Percentiles rank a stretch among this genome's conserved stretches.
Evolutionary conservation across 2,888 invertebrate species (phyloP).

Genomic region (Teinopalpus imperialis): DNA sequence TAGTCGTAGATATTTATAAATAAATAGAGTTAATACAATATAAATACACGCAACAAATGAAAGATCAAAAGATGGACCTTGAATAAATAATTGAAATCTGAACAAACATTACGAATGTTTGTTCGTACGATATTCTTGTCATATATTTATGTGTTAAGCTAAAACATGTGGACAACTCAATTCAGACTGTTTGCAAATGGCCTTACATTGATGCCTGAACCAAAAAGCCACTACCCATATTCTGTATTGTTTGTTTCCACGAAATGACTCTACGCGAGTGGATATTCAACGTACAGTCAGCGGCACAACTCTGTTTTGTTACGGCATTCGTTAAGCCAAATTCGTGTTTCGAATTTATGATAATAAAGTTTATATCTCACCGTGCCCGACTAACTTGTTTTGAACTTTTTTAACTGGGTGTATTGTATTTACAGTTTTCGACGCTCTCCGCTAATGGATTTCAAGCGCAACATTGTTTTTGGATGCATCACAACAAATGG

Average conservation of each 20-base stretch:
- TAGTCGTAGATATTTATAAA: no score
- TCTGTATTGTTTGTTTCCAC: slow-evolving; percentile 39
- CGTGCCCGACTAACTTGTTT: not conserved
- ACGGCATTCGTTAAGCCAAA: not conserved
- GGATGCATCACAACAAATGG: slow-evolving; percentile 55
- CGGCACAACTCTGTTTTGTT: slow-evolving; percentile 7
- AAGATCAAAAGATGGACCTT: no score
- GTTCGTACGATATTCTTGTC: no score
- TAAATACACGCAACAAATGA: no score
- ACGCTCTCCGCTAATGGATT: slow-evolving; percentile 64
- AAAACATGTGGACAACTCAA: slow-evolving; percentile 21
- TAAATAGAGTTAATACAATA: no score
- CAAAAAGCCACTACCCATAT: slow-evolving; percentile 42
- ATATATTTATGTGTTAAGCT: slow-evolving; percentile 4
- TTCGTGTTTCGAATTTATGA: not conserved
- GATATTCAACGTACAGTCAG: slow-evolving; percentile 49
- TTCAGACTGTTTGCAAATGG: slow-evolving; percentile 25
- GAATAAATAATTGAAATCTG: no score
- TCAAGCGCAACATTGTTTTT: slow-evolving; percentile 70
- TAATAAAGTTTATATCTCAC: slow-evolving; percentile 2
- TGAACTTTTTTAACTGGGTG: slow-evolving; percentile 27
- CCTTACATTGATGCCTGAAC: slow-evolving; percentile 28
- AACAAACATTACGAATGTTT: no score
- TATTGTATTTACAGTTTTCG: slow-evolving; percentile 52
- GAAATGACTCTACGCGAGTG: slow-evolving; percentile 45